Conservation (phyloP, 1,140 invertebrate species). For the Camponotus pennsylvanicus region DNA sequence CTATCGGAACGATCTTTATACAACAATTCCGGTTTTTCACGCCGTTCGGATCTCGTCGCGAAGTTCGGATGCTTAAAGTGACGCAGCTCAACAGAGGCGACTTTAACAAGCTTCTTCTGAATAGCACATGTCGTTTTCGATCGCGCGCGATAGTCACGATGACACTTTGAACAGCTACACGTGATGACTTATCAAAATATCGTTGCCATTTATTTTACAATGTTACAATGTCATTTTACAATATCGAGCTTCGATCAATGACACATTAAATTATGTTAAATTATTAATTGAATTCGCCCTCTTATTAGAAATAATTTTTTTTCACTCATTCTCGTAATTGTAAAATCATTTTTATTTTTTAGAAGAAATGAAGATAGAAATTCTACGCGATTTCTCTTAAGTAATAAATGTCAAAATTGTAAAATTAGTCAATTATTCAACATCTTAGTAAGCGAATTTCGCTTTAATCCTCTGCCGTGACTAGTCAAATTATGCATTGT, state of each 20-base stretch:
- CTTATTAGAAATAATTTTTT: background rate
- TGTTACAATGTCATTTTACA: too few species aligned
- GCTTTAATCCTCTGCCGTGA: slow-evolving; percentile 33
- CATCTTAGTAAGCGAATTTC: background rate
- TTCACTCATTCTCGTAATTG: background rate
- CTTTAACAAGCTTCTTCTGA: slow-evolving; percentile 8
- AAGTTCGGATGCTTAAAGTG: background rate
- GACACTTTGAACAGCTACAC: background rate
- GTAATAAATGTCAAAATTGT: background rate
- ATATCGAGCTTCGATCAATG: background rate
- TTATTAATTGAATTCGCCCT: background rate
- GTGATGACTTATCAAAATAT: slow-evolving; percentile 36
- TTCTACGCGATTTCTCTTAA: background rate
- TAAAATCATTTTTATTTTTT: background rate
- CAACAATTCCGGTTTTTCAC: background rate
- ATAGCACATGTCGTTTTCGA: background rate
- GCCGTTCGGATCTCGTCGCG: background rate
- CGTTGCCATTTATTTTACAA: background rate
- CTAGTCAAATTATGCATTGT: slow-evolving; percentile 8
- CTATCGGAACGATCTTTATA: slow-evolving; percentile 15
- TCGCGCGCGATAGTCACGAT: background rate
- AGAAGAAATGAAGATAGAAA: background rate
- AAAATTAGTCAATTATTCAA: background rate
- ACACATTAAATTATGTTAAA: background rate
- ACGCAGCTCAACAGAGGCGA: slow-evolving; percentile 9